Conservation (phyloP, 2,113 vertebrate species). For the Mus pahari region DNA sequence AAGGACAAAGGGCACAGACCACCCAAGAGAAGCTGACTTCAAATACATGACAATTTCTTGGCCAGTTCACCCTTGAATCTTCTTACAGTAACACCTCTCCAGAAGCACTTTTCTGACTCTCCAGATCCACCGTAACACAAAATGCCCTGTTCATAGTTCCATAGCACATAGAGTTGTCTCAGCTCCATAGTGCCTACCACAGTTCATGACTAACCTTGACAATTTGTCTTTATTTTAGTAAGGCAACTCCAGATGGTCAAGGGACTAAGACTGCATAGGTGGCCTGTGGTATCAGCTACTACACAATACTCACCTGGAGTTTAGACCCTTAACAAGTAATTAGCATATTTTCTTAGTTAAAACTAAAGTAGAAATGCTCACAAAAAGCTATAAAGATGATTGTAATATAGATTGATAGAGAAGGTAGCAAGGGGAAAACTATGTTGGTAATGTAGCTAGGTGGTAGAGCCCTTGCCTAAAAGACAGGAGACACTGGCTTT, state of each 20-base stretch:
- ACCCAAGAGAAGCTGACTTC: background rate
- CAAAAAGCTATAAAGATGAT: background rate
- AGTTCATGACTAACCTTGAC: background rate
- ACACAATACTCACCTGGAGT: background rate
- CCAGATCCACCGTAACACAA: background rate
- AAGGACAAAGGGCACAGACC: background rate
- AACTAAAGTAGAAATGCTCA: background rate
- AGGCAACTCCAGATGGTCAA: background rate
- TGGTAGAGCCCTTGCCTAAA: background rate
- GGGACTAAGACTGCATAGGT: background rate
- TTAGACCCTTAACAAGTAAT: constrained; percentile 24
- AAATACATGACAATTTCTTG: background rate
- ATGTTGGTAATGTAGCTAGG: background rate
- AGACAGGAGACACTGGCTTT: background rate
- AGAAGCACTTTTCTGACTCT: background rate
- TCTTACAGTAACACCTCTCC: background rate
- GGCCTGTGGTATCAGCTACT: background rate
- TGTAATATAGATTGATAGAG: background rate
- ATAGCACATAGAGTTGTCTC: background rate
- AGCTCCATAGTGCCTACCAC: background rate
- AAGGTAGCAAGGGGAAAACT: background rate
- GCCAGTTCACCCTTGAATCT: background rate
- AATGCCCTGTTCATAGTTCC: background rate
- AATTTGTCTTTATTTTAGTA: background rate
- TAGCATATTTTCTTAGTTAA: constrained; percentile 12